Percentiles rank a stretch among this genome's conserved stretches.
Conservation (phyloP, 2,797 vertebrate species). For the Alcedo quadribrachys region DNA sequence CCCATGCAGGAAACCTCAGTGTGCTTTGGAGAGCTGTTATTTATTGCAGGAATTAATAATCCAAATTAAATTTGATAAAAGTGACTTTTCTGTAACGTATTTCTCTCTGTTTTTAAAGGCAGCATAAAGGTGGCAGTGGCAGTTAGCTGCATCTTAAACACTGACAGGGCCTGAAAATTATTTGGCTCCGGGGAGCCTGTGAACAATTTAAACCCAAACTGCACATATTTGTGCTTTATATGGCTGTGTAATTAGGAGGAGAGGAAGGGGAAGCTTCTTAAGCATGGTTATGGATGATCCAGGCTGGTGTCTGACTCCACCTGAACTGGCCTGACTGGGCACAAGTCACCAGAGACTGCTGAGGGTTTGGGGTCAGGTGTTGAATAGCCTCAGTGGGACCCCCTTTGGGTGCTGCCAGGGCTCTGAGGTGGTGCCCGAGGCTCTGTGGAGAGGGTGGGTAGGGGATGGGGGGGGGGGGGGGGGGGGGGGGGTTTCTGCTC, state of each 20-base stretch:
- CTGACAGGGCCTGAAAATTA: conserved; percentile 20
- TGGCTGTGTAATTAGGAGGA: conserved; percentile 11
- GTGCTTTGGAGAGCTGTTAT: conserved; percentile 50
- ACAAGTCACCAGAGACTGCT: neutral
- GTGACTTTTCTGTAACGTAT: conserved; percentile 36
- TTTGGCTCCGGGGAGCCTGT: conserved; percentile 14
- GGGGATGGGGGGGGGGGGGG: too few relatives aligned
- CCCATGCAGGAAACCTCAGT: neutral
- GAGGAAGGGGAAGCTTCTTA: conserved; percentile 8
- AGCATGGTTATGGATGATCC: conserved; percentile 8
- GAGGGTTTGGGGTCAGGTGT: neutral
- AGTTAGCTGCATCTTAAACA: conserved; percentile 37
- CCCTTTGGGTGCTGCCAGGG: neutral
- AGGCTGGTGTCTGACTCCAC: neutral
- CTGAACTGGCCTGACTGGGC: neutral
- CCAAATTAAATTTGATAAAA: conserved; percentile 72
- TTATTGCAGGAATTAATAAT: conserved; percentile 62
- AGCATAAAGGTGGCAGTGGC: conserved; percentile 40
- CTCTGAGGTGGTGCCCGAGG: neutral
- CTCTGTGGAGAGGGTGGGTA: too few relatives aligned
- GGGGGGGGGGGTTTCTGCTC: too few relatives aligned
- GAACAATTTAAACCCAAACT: conserved; percentile 41
- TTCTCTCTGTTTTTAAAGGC: conserved; percentile 11
- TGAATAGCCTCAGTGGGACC: accelerated
- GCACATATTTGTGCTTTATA: conserved; percentile 8